Conservation (phyloP, 2,113 vertebrate genomes). For the Formicarius rufipectus region DNA sequence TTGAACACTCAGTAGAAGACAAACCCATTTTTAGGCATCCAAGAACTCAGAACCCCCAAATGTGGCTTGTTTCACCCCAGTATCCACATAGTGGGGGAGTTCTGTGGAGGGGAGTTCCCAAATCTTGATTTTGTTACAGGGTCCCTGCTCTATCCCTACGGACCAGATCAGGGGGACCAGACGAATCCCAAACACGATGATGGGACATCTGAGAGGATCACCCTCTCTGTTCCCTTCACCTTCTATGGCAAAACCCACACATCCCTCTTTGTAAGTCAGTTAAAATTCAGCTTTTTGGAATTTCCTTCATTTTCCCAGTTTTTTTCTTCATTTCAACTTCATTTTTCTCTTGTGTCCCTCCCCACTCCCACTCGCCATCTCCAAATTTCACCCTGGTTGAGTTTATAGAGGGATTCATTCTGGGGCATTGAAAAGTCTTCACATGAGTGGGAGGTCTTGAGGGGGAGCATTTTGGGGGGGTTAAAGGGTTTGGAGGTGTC, state of each 20-base stretch:
- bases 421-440: background rate
- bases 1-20: background rate
- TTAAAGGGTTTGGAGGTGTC: background rate
- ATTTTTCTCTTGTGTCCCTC: background rate
- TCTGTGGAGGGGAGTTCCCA: background rate
- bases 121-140: background rate
- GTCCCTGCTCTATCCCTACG: background rate
- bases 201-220: accelerated
- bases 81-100: background rate
- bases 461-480: accelerated
- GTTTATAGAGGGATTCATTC: background rate
- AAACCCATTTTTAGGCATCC: background rate
- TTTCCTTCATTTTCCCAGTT: accelerated
- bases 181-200: background rate
- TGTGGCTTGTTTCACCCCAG: background rate
- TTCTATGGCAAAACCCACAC: background rate
- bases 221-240: background rate
- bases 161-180: accelerated
- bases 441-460: background rate
- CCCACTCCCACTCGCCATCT: background rate
- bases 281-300: background rate
- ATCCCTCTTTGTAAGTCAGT: background rate
- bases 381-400: background rate
- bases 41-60: background rate
- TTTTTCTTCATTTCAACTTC: background rate